Percentiles rank a stretch among this genome's conserved stretches.
Conservation (phyloP, 1,140 invertebrate species). For the Ylistrum balloti region DNA sequence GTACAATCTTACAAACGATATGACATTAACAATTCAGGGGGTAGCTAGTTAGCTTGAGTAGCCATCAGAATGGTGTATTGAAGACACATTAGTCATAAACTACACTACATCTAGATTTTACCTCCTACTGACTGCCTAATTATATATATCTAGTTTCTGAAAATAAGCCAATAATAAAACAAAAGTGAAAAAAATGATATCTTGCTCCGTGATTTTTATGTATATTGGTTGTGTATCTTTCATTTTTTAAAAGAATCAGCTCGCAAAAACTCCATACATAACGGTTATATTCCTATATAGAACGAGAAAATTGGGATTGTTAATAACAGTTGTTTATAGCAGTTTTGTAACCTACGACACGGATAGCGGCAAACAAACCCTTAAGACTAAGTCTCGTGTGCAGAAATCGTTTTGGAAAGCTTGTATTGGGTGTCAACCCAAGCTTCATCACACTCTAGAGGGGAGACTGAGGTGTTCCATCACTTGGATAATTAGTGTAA, state of each 20-base stretch:
- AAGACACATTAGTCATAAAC: too few relatives aligned
- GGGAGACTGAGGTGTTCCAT: background rate
- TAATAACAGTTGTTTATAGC: slow-evolving; percentile 11
- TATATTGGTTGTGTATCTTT: background rate
- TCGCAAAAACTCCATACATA: background rate
- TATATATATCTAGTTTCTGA: background rate
- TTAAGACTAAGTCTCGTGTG: background rate
- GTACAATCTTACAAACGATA: too few relatives aligned
- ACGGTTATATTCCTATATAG: background rate
- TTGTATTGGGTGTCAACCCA: background rate
- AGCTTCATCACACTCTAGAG: slow-evolving; percentile 1
- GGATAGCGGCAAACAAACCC: background rate
- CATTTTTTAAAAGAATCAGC: background rate
- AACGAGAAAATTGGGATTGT: background rate
- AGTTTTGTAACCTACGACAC: background rate
- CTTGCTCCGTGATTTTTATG: background rate
- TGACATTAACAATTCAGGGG: too few relatives aligned
- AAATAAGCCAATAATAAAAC: background rate
- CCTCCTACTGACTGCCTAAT: too few relatives aligned
- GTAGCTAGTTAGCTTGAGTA: too few relatives aligned
- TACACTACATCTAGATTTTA: too few relatives aligned
- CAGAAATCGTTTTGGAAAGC: background rate
- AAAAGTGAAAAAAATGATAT: background rate
- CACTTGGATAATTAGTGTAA: background rate
- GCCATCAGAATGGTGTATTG: too few relatives aligned